Base-by-base conservation (phyloP, 1,140 invertebrate genomes). In the Drosophila sulfurigaster region DNA sequence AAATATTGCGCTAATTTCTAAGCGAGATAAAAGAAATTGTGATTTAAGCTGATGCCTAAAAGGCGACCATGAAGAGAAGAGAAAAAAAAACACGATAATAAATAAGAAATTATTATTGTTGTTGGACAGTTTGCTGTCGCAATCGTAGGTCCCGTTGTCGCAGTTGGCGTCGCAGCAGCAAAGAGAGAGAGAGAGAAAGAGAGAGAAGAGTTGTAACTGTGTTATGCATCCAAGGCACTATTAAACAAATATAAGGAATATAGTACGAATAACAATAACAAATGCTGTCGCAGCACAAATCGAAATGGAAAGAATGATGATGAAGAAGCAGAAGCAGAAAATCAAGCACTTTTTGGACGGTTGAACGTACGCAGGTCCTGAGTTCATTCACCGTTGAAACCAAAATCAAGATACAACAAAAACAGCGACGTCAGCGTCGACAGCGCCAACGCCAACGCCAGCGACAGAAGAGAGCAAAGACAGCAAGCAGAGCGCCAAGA, bases 371-470 rank as follows among this genome's bases (percentile, higher is more conserved):
- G 81, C 85, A 79, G 78, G 81, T 89, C 85, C 85, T 89, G 86
- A 89, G 85, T 89, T 89, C 85, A 81, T 89, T 89, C 85, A 89
- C 85, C 85, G 81, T 85, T 89, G 85, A 88, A 88, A 88, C 85
- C 85, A 89, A 89, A 89, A 89, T 89, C 86, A 85, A 88, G 85
- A 88, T 85, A 88, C 81, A 82, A 38, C 35, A 38, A 38, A 79
- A 81, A 83, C 67, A n/a, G 68, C 72, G 67, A 70, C 76, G 71
- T 60, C 78, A 76, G 78, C 71, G 72, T 38, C 32, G 71, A 49
- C 35, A 49, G 25, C 7, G 51, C 43, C 72, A 79, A 69, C 78
- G 54, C 52, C 63, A 56, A 56, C 74, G 63, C 38, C 70, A 57
- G 46, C 64, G 64, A 62, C 52, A 10, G 35, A 38, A 38, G 45